phyloP scores from a whole-genome alignment of 2,797 vertebrate species.

The Hippopotamyrus pictus region DNA sequence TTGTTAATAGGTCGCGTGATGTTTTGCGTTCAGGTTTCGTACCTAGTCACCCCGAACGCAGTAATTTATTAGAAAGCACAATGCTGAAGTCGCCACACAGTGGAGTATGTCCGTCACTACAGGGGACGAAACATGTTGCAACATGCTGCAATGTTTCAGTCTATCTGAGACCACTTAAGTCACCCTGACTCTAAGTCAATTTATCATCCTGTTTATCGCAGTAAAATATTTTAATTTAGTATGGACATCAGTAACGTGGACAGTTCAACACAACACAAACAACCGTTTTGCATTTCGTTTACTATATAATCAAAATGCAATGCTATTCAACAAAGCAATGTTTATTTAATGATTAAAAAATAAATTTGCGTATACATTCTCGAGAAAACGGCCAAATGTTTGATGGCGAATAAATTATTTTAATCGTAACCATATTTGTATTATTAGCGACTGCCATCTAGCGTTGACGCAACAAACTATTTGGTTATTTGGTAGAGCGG shows the following conservation, averaged over 20 bases:
- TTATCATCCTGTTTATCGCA: not conserved
- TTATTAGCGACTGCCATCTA: constrained; percentile 8
- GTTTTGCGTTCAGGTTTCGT: not conserved
- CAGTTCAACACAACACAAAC: not conserved
- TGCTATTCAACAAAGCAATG: not conserved
- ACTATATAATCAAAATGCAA: not conserved
- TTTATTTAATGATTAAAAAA: not conserved
- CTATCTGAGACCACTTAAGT: not conserved
- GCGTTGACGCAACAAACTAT: not conserved
- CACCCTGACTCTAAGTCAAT: not conserved
- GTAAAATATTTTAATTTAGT: not conserved
- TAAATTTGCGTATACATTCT: not conserved
- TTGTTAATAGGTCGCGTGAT: not conserved
- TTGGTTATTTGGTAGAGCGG: not conserved
- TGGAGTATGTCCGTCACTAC: not conserved
- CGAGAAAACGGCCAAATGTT: not conserved
- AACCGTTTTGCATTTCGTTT: not conserved
- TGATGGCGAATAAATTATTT: not conserved
- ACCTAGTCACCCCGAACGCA: not conserved
- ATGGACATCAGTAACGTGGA: not conserved
- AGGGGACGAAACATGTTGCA: constrained; percentile 22
- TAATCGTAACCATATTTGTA: not conserved
- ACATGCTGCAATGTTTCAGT: constrained; percentile 17
- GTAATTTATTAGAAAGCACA: not conserved
- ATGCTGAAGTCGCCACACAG: constrained; percentile 25